Percentiles rank a stretch among this genome's conserved stretches.
Evolutionary conservation across 2,113 vertebrate species (phyloP).

Genomic region (Daboia siamensis): DNA sequence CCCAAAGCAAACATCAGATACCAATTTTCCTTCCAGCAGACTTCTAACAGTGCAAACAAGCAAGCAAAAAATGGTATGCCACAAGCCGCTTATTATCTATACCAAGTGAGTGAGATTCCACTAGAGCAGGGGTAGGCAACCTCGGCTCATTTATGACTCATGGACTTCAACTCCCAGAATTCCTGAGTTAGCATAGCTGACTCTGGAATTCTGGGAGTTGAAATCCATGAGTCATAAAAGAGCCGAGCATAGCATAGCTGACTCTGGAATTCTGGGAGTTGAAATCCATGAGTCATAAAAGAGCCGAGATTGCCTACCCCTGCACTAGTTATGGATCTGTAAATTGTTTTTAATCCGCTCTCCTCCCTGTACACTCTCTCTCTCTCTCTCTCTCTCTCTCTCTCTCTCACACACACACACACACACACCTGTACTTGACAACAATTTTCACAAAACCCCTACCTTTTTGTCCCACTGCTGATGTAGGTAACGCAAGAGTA

Average conservation of each 20-base stretch:
- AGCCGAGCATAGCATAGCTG: too few relatives aligned
- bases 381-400: too few relatives aligned
- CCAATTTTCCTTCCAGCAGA: neutral
- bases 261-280: too few relatives aligned
- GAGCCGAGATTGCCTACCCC: too few relatives aligned
- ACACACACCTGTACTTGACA: neutral
- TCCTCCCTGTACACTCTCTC: neutral
- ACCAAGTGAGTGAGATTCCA: neutral
- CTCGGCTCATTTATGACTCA: too few relatives aligned
- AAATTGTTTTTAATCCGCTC: neutral
- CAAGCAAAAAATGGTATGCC: neutral
- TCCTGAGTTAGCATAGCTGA: too few relatives aligned
- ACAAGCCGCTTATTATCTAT: neutral
- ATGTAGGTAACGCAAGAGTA: constrained; percentile 90
- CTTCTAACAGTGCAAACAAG: neutral
- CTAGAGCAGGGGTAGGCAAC: too few relatives aligned
- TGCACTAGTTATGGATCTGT: neutral
- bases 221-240: too few relatives aligned
- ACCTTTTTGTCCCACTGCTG: constrained; percentile 99
- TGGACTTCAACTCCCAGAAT: too few relatives aligned
- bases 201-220: too few relatives aligned
- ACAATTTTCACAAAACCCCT: neutral
- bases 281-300: too few relatives aligned
- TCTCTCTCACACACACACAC: neutral
- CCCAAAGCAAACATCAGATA: neutral